Percentiles rank a stretch among this genome's conserved stretches.
phyloP scores from a whole-genome alignment of 1,140 invertebrate genomes.

The Scaptomyza graminum region DNA sequence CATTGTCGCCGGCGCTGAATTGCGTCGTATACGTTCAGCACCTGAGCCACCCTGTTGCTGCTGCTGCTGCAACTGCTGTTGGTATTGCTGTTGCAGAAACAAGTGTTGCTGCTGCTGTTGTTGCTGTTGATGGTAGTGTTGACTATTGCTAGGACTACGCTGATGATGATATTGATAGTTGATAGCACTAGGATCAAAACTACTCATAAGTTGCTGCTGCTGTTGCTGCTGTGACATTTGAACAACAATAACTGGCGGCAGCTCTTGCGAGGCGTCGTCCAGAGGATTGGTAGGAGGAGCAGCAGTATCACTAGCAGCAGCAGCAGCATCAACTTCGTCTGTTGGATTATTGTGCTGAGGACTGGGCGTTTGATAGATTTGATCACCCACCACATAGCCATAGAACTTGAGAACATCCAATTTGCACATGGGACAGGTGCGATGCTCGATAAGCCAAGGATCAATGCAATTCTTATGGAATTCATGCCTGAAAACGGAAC shows the following conservation, averaged over 20 bases:
- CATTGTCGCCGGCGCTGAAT: conserved; percentile 71
- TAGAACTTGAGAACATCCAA: conserved; percentile 97
- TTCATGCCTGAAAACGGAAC: conserved; percentile 89
- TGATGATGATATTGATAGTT: conserved; percentile 58
- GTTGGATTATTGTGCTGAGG: conserved; percentile 55
- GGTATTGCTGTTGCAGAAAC: conserved; percentile 27
- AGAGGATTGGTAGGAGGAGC: neutral
- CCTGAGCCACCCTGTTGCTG: conserved; percentile 24
- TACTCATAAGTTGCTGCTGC: conserved; percentile 32
- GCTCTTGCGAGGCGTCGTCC: conserved; percentile 51
- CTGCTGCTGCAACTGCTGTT: conserved; percentile 39
- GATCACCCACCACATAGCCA: conserved; percentile 91
- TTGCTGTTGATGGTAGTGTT: conserved; percentile 40
- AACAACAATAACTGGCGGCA: conserved; percentile 77
- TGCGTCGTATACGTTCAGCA: conserved; percentile 61
- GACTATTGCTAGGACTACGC: conserved; percentile 74
- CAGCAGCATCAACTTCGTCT: conserved; percentile 9
- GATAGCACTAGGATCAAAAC: conserved; percentile 59
- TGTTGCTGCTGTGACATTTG: conserved; percentile 52
- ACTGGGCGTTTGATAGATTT: conserved; percentile 77
- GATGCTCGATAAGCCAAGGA: conserved; percentile 96
- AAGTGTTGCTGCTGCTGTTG: conserved; percentile 19
- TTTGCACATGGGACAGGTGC: conserved; percentile 98
- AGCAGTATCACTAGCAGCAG: conserved; percentile 8
- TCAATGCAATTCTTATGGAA: conserved; percentile 98